Conservation (phyloP, 2,113 vertebrate genomes). For the Hypanus sabinus region DNA sequence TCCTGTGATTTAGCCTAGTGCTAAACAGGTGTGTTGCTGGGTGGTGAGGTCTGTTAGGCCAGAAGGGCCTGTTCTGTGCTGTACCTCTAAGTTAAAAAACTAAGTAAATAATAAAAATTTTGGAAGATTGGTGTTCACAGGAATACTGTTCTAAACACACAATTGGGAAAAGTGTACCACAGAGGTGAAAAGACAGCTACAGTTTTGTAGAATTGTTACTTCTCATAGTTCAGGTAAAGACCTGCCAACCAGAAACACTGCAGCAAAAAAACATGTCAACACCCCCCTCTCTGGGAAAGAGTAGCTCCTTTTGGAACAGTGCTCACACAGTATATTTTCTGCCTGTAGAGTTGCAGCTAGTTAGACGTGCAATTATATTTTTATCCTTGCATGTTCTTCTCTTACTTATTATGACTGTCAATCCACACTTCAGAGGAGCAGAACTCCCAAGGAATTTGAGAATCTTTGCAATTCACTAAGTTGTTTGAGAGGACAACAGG, state of each 20-base stretch:
- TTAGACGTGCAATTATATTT: background rate
- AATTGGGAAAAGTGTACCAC: background rate
- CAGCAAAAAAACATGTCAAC: background rate
- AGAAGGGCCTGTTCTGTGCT: too few relatives aligned
- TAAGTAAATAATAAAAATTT: background rate
- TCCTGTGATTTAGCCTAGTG: too few relatives aligned
- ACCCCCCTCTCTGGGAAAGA: too few relatives aligned
- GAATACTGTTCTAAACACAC: background rate
- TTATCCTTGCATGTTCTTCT: background rate
- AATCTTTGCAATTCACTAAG: background rate
- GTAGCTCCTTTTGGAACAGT: background rate
- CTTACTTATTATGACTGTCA: background rate
- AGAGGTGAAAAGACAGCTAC: background rate
- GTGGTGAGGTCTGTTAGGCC: too few relatives aligned
- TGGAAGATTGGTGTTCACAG: background rate
- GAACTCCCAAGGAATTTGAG: background rate
- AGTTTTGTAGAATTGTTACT: background rate
- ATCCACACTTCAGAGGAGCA: conserved; percentile 20
- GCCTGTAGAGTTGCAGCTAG: background rate
- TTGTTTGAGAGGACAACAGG: background rate
- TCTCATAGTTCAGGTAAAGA: background rate
- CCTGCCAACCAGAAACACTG: background rate
- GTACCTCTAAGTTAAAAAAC: too few relatives aligned
- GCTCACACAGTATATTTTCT: background rate
- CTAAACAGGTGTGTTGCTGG: too few relatives aligned